phyloP scores from a whole-genome alignment of 1,140 invertebrate genomes.

The Pseudachorutes palmiensis region DNA sequence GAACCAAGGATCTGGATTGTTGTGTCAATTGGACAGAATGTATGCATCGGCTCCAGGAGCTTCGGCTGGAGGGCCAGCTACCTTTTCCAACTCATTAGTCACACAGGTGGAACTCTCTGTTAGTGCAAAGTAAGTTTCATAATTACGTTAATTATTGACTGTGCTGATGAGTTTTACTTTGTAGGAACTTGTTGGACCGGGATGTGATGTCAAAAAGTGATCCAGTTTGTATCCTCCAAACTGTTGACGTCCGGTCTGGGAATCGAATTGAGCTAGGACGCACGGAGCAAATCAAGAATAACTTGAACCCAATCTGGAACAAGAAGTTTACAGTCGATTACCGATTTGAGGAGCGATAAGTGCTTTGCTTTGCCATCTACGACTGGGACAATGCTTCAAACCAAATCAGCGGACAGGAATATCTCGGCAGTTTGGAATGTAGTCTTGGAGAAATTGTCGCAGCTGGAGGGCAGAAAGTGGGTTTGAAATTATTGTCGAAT shows the following conservation, averaged over 20 bases:
- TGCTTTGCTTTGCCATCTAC: slow-evolving; percentile 41
- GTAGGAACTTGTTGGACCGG: slow-evolving; percentile 33
- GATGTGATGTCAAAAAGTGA: slow-evolving; percentile 37
- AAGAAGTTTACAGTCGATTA: slow-evolving; percentile 49
- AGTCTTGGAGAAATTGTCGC: slow-evolving; percentile 37
- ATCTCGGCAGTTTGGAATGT: slow-evolving; percentile 44
- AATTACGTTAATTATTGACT: not conserved
- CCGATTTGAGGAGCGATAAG: slow-evolving; percentile 48
- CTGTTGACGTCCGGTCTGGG: slow-evolving; percentile 27
- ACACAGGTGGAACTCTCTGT: not conserved
- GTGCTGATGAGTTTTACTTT: slow-evolving; percentile 11
- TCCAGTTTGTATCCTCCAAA: slow-evolving; percentile 35
- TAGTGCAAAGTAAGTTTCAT: not conserved
- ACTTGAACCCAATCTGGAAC: slow-evolving; percentile 49
- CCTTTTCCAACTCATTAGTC: not conserved
- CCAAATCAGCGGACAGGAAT: slow-evolving; percentile 45
- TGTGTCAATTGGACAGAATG: not conserved
- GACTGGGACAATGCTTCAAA: slow-evolving; percentile 39
- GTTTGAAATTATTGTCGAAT: too few relatives aligned
- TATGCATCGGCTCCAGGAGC: not conserved
- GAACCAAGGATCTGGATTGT: too few relatives aligned
- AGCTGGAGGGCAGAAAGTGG: slow-evolving; percentile 39
- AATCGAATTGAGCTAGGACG: slow-evolving; percentile 43
- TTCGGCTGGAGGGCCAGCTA: not conserved
- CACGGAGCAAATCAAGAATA: slow-evolving; percentile 50